These are phyloP conservation scores for Gopherus evgoodei DNA, from an alignment of 2,113 vertebrate genomes.

Conservation along the genomic window DNA sequence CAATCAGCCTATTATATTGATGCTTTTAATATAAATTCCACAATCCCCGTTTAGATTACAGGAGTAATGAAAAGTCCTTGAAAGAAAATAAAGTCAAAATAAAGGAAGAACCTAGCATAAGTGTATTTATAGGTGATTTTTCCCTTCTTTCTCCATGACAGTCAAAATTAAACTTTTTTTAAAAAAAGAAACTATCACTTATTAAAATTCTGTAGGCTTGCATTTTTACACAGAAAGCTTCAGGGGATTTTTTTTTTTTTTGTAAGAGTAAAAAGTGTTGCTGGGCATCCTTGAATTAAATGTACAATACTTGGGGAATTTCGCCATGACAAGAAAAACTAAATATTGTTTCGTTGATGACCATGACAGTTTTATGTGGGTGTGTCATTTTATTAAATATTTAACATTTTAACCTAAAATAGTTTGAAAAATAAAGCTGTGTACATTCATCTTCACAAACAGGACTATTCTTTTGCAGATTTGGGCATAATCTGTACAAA, in stretches of 20 bases:
- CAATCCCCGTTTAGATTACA: background rate
- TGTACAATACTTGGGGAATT: background rate
- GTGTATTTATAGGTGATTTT: background rate
- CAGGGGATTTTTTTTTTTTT: background rate
- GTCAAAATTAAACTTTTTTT: background rate
- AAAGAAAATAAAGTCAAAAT: background rate
- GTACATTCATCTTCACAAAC: background rate
- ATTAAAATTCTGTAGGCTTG: background rate
- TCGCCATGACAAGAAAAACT: background rate
- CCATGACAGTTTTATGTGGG: background rate
- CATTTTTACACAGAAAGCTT: background rate
- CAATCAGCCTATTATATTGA: accelerated
- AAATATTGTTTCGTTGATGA: accelerated
- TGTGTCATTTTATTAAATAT: background rate
- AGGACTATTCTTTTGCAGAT: background rate
- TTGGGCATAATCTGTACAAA: background rate
- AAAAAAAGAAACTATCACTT: background rate
- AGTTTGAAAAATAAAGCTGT: background rate
- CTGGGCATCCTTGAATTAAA: background rate
- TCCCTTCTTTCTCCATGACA: background rate
- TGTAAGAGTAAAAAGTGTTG: background rate
- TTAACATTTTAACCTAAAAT: background rate
- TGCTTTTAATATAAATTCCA: background rate
- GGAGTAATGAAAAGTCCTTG: background rate
- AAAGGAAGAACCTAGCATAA: background rate